Percentiles rank a stretch among this genome's conserved stretches.
These are phyloP conservation scores for Erpobdella octoculata DNA, from an alignment of 2,888 invertebrate genomes.

Conservation along the genomic window DNA sequence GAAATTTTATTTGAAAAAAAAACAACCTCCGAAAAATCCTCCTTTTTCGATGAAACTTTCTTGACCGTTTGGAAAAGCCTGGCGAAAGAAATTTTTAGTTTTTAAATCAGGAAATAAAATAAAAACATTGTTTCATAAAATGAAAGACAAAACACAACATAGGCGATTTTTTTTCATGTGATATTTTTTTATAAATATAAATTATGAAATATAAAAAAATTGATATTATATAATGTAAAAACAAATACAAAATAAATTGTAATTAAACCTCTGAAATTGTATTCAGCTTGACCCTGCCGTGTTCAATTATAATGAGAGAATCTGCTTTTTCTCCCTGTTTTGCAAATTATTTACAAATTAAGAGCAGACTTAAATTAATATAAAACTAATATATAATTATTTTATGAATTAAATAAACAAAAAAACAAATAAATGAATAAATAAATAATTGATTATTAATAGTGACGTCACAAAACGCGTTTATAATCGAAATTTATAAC, in stretches of 20 bases:
- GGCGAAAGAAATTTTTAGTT: neutral
- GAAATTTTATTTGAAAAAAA: neutral
- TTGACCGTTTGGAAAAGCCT: slow-evolving; percentile 15
- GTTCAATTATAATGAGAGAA: slow-evolving; percentile 12
- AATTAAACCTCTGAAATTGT: slow-evolving; percentile 7
- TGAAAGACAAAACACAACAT: no score
- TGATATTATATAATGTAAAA: neutral
- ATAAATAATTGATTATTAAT: no score
- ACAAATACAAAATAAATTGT: neutral
- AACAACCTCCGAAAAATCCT: slow-evolving; percentile 19
- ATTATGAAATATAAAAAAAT: neutral
- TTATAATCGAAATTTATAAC: no score
- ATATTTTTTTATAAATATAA: neutral
- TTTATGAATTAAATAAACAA: no score
- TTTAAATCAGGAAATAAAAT: no score
- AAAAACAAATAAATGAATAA: no score
- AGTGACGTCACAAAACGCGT: no score
- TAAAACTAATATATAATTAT: no score
- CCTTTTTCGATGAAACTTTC: slow-evolving; percentile 8
- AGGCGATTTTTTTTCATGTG: neutral
- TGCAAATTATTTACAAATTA: neutral
- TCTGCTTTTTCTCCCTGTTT: slow-evolving; percentile 18
- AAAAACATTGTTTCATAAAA: no score
- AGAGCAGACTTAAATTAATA: no score
- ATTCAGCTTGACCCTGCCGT: slow-evolving; percentile 9